Evolutionary conservation across 2,888 invertebrate species (phyloP).

Genomic region (Dryococelus australis): DNA sequence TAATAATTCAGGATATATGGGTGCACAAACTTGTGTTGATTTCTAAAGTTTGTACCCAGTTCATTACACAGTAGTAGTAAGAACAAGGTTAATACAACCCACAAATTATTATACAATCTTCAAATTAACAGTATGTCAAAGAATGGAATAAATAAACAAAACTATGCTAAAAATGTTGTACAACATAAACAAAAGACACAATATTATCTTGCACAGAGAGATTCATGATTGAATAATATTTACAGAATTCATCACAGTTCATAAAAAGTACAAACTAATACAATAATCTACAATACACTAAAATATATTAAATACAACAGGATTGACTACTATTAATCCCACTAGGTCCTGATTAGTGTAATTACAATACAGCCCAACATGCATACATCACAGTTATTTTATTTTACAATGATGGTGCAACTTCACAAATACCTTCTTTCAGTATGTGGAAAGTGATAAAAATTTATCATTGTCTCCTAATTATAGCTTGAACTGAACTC

Average conservation of each 20-base stretch:
- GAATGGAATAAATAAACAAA: not conserved
- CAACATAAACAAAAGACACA: not conserved
- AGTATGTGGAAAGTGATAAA: too few species aligned
- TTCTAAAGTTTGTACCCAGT: not conserved
- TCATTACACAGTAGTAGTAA: not conserved
- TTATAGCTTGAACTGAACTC: too few species aligned
- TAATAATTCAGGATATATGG: constrained; percentile 8
- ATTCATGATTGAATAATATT: not conserved
- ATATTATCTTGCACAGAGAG: not conserved
- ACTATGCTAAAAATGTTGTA: not conserved
- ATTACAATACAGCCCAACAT: too few species aligned
- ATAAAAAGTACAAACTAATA: not conserved
- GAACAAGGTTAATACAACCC: not conserved
- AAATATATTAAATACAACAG: too few species aligned
- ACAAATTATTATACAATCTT: not conserved
- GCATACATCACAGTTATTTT: too few species aligned
- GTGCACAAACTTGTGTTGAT: not conserved
- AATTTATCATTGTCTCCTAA: too few species aligned
- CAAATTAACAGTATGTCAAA: not conserved
- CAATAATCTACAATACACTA: too few species aligned
- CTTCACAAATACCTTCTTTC: too few species aligned
- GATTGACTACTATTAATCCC: too few species aligned
- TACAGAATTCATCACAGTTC: not conserved
- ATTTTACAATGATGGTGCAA: too few species aligned
- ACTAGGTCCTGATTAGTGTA: too few species aligned